Percentiles rank a stretch among this genome's conserved stretches.
phyloP scores from a whole-genome alignment of 2,113 vertebrate genomes.

The Lutjanus erythropterus region DNA sequence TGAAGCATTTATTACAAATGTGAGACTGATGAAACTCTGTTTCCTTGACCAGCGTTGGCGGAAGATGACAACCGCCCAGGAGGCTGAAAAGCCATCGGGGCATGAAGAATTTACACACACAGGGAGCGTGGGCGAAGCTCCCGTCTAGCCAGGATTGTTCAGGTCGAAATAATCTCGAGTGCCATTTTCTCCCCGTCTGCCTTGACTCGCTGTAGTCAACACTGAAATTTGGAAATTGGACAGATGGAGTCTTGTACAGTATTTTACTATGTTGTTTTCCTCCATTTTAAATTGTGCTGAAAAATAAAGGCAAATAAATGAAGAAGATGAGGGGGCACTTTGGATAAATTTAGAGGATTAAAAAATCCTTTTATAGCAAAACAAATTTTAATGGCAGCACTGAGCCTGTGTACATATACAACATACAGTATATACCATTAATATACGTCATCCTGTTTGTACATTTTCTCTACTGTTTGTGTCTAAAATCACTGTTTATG shows the following conservation, averaged over 20 bases:
- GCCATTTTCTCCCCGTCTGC: background rate
- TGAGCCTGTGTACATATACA: conserved; percentile 22
- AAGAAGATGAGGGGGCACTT: background rate
- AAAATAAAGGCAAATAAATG: background rate
- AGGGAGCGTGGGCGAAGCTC: conserved; percentile 77
- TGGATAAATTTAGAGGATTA: conserved; percentile 25
- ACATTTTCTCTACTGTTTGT: conserved; percentile 16
- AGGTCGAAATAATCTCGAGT: conserved; percentile 42
- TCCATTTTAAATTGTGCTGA: background rate
- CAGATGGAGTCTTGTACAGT: background rate
- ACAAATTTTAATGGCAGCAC: background rate
- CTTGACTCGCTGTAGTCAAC: conserved; percentile 1
- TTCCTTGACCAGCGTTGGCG: conserved; percentile 85
- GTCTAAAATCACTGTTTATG: background rate
- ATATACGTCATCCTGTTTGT: background rate
- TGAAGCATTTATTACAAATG: background rate
- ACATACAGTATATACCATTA: conserved; percentile 9
- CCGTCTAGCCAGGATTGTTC: conserved; percentile 74
- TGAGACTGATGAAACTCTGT: conserved; percentile 28
- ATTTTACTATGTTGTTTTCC: background rate
- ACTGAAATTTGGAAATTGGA: conserved; percentile 39
- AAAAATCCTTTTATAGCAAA: background rate
- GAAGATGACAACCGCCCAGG: conserved; percentile 86
- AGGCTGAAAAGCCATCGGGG: conserved; percentile 73
- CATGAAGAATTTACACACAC: conserved; percentile 82